Percentiles rank a stretch among this genome's conserved stretches.
phyloP scores from a whole-genome alignment of 2,113 vertebrate genomes.

The Eudyptes chrysolophus region DNA sequence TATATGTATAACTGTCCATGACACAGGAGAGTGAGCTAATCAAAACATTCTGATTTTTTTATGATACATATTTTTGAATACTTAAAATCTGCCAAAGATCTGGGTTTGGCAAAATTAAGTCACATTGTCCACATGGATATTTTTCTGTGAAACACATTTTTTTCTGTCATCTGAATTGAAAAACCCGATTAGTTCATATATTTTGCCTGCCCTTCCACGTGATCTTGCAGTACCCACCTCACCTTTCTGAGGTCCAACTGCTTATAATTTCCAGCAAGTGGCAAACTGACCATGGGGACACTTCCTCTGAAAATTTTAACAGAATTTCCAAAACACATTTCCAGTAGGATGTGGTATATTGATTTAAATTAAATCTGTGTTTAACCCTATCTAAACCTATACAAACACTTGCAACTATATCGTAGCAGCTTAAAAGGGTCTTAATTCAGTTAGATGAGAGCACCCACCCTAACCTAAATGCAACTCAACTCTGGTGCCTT shows the following conservation, averaged over 20 bases:
- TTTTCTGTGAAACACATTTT: not conserved
- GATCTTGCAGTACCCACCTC: not conserved
- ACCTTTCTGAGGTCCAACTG: not conserved
- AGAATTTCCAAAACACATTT: not conserved
- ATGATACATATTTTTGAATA: not conserved
- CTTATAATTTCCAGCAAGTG: not conserved
- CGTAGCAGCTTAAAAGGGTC: not conserved
- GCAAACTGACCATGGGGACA: not conserved
- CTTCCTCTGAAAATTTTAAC: not conserved
- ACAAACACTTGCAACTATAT: not conserved
- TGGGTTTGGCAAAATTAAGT: not conserved
- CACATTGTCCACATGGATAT: not conserved
- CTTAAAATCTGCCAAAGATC: not conserved
- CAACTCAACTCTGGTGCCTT: not conserved
- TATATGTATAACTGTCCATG: too few species aligned
- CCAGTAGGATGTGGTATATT: not conserved
- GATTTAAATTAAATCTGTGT: not conserved
- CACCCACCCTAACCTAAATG: not conserved
- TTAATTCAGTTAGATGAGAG: not conserved
- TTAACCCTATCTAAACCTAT: not conserved
- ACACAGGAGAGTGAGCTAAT: not conserved
- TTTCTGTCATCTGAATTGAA: not conserved
- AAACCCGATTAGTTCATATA: not conserved
- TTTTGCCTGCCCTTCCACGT: fast-evolving
- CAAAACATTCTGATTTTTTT: not conserved